Conservation (phyloP, 2,113 vertebrate species). For the Paralichthys olivaceus region DNA sequence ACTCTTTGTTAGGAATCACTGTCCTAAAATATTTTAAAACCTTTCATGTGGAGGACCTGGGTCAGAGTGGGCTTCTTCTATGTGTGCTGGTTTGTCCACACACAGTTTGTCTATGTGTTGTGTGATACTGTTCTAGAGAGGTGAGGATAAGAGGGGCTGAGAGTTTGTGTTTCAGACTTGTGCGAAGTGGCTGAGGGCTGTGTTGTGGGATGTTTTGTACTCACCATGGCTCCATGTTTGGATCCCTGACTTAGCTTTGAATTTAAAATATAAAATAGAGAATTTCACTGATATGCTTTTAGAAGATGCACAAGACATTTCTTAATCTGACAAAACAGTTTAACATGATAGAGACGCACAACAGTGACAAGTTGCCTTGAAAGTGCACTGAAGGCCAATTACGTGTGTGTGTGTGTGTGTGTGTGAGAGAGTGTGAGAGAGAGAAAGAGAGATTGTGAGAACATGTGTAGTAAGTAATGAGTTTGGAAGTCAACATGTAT, state of each 20-base stretch:
- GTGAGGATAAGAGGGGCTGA: slow-evolving; percentile 19
- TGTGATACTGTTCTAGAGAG: not conserved
- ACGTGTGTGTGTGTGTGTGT: slow-evolving; percentile 23
- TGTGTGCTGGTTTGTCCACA: not conserved
- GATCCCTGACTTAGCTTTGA: slow-evolving; percentile 89
- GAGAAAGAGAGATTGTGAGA: not conserved
- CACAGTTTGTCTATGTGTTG: not conserved
- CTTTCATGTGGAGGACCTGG: not conserved
- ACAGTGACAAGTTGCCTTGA: slow-evolving; percentile 67
- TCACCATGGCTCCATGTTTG: slow-evolving; percentile 88
- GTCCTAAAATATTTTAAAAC: not conserved
- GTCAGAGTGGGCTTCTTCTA: not conserved
- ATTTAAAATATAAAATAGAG: slow-evolving; percentile 86
- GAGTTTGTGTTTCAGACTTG: slow-evolving; percentile 58
- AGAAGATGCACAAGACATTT: slow-evolving; percentile 60
- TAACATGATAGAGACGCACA: slow-evolving; percentile 68
- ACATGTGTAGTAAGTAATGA: slow-evolving; percentile 55
- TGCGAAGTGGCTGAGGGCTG: slow-evolving; percentile 70
- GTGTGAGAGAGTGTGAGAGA: not conserved
- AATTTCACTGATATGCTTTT: slow-evolving; percentile 82
- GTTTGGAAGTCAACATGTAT: slow-evolving; percentile 45
- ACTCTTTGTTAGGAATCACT: not conserved
- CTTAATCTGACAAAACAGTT: slow-evolving; percentile 66
- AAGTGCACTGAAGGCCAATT: slow-evolving; percentile 44
- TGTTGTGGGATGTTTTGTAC: slow-evolving; percentile 78